Evolutionary conservation across 2,113 vertebrate species (phyloP).

Genomic region (Thunnus thynnus): DNA sequence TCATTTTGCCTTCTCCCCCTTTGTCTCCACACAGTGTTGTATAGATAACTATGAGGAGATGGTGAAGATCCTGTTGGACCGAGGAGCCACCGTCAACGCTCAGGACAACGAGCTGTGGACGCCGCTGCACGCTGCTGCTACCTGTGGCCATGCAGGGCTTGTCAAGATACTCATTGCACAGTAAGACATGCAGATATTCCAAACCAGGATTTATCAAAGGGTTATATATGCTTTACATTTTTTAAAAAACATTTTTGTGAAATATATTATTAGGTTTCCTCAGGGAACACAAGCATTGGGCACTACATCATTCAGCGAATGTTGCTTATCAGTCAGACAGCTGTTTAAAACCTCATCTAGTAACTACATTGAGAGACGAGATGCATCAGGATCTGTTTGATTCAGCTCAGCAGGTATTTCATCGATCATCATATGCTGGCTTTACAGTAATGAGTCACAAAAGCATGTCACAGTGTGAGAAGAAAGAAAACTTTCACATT

Average conservation of each 20-base stretch:
- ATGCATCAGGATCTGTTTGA: background rate
- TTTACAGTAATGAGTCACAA: background rate
- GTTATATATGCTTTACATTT: no score
- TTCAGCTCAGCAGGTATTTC: background rate
- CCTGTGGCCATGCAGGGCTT: conserved; percentile 94
- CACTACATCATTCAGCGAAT: background rate
- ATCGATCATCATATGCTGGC: background rate
- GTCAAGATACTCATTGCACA: conserved; percentile 95
- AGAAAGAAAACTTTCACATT: background rate
- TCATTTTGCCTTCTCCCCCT: background rate
- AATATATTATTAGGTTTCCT: background rate
- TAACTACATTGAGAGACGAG: background rate
- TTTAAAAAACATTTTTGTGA: background rate
- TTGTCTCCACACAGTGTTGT: conserved; percentile 88
- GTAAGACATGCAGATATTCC: conserved; percentile 83
- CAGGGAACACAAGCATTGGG: background rate
- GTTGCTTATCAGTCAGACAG: background rate
- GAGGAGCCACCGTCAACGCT: conserved; percentile 92
- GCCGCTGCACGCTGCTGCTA: conserved; percentile 95
- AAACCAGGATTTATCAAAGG: background rate
- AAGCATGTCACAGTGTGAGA: background rate
- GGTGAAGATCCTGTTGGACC: conserved; percentile 92
- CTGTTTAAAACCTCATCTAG: background rate
- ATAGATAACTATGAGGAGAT: conserved; percentile 99
- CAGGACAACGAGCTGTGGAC: conserved; percentile 99